Percentiles rank a stretch among this genome's conserved stretches.
Evolutionary conservation across 2,797 vertebrate genomes (phyloP).

Genomic region (Erpetoichthys calabaricus): DNA sequence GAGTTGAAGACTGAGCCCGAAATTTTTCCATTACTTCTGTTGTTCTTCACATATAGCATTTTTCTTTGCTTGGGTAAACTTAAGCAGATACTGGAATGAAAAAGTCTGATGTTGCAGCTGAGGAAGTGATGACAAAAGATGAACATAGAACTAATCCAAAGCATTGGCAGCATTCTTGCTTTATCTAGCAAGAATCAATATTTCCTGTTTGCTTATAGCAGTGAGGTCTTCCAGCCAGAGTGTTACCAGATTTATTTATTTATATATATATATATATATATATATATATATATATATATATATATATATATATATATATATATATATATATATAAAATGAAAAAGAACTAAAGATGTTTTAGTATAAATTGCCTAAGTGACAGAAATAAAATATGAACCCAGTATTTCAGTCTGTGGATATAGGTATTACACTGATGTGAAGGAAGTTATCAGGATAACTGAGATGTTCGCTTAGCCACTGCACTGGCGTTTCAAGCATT

Average conservation of each 20-base stretch:
- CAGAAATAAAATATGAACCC: slow-evolving; percentile 4
- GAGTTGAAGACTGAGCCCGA: slow-evolving; percentile 41
- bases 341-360: too few relatives aligned
- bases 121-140: slow-evolving; percentile 39
- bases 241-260: slow-evolving; percentile 22
- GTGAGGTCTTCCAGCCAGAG: slow-evolving; percentile 39
- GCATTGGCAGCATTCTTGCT: slow-evolving; percentile 33
- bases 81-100: slow-evolving; percentile 10
- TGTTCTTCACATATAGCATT: slow-evolving; percentile 21
- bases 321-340: too few relatives aligned
- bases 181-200: slow-evolving; percentile 39
- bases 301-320: too few relatives aligned
- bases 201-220: slow-evolving; percentile 44
- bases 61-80: too few relatives aligned
- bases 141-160: slow-evolving; percentile 38
- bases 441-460: slow-evolving; percentile 98
- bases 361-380: too few relatives aligned
- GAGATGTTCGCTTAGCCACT: slow-evolving; percentile 96
- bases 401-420: slow-evolving; percentile 66
- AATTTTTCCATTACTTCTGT: slow-evolving; percentile 40
- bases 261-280: too few relatives aligned
- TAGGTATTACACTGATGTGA: slow-evolving; percentile 79
- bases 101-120: slow-evolving; percentile 37
- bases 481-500: slow-evolving; percentile 85
- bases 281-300: too few relatives aligned